A percentile compares a stretch with the other conserved stretches of the same genome.
Conservation (phyloP, 2,888 invertebrate genomes). For the Spodoptera picta region DNA sequence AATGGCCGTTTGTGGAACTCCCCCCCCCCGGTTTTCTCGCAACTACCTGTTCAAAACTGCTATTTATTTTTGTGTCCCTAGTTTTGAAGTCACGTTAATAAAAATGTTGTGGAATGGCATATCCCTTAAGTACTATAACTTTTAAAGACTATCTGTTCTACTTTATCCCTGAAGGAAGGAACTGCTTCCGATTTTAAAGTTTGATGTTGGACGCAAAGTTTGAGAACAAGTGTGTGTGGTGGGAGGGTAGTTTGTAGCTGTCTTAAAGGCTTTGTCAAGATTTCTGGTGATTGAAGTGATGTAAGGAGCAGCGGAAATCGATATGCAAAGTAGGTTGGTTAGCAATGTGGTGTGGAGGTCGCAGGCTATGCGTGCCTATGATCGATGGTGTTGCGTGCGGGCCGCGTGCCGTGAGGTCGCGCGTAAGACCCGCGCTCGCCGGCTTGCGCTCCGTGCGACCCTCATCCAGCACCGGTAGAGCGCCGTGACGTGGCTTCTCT, state of each 20-base stretch:
- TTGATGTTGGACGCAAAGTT: conserved; percentile 8
- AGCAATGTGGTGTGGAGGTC: conserved; percentile 73
- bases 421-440: conserved; percentile 57
- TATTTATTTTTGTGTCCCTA: conserved; percentile 9
- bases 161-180: conserved; percentile 3
- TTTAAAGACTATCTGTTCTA: conserved; percentile 12
- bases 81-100: conserved; percentile 4
- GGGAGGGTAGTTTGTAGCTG: not conserved
- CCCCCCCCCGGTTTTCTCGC: conserved; percentile 2
- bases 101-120: conserved; percentile 8
- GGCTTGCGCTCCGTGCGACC: conserved; percentile 64
- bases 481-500: conserved; percentile 72
- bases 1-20: conserved; percentile 14
- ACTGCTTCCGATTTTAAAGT: conserved; percentile 7
- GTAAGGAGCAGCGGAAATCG: conserved; percentile 66
- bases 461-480: conserved; percentile 67
- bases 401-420: conserved; percentile 70
- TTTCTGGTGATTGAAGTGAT: conserved; percentile 50
- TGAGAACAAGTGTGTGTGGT: not conserved
- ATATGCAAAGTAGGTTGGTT: conserved; percentile 76
- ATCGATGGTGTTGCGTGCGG: conserved; percentile 80
- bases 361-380: conserved; percentile 77
- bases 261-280: conserved; percentile 18
- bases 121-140: conserved; percentile 6
- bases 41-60: conserved; percentile 10